Evolutionary conservation across 2,888 invertebrate genomes (phyloP), one percentile per base, ranked within the genome.

Genomic region (Melitaea athalia): DNA sequence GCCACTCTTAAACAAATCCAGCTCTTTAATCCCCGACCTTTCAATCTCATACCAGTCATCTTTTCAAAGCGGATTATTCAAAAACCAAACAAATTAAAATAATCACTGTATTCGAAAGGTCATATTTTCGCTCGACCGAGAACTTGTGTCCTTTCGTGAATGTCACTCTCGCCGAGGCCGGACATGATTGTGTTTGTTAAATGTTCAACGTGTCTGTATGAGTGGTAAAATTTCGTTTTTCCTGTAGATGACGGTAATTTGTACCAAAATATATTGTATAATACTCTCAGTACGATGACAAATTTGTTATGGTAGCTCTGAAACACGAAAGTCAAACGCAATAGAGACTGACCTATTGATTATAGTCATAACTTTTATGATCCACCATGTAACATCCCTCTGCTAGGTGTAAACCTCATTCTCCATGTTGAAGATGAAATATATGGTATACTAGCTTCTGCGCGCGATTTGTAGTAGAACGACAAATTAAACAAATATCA

Each of bases 111-210:
- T 12, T 57, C 38, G 8, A 38, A 57, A 57, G 57, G 57, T 57
- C 57, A 15, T n/a, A 57, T 42, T 17, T 15, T 42, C 57, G 57
- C n/a, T 42, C 57, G 57, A 33, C 57, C 57, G 42, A 15, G 57
- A 42, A 57, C 57, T 57, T 31, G 15, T 42, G 57, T 42, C 57
- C 57, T 57, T 10, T 15, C 38, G 31, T 38, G n/a, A 57, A 42
- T 57, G 57, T 57, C 57, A 57, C 38, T 17, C 15, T 42, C 57
- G 15, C 14, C 55, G 7, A 52, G 52, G 52, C 57, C 15, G 4
- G 42, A 15, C 10, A 15, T 42, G 10, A 57, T n/a, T 42, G n/a
- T 42, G 8, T 42, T 38, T 24, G 3, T 38, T 15, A 42, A 31
- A 33, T n/a, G 2, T n/a, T n/a, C 31, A 55, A 14, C 53, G 7